A percentile compares a stretch with the other conserved stretches of the same genome.
These are phyloP conservation scores for Andricus quercusramuli DNA, from an alignment of 2,888 invertebrate genomes.

Conservation along the genomic window DNA sequence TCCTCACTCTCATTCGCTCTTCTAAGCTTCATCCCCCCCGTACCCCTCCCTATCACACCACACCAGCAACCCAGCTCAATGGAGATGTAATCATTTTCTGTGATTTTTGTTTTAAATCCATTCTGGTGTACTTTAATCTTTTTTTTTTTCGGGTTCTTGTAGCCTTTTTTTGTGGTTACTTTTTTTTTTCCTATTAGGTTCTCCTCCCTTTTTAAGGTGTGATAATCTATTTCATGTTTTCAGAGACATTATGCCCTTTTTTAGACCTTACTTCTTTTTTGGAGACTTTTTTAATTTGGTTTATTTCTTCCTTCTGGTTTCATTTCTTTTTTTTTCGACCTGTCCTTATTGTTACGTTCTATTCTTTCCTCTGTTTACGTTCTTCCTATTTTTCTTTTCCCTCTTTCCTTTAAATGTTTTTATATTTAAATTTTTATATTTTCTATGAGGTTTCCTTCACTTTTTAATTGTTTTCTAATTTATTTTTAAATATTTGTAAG, in stretches of 20 bases:
- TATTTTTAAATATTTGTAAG: no score
- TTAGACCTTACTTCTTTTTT: no score
- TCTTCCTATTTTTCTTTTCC: no score
- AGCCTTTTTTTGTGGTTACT: background rate
- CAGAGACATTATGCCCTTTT: background rate
- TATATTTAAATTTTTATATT: no score
- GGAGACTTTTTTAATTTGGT: background rate
- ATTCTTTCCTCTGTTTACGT: no score
- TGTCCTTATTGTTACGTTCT: no score
- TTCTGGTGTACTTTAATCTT: background rate
- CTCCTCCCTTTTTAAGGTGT: background rate
- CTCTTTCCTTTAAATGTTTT: no score
- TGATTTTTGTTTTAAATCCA: background rate
- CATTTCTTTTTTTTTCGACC: no score
- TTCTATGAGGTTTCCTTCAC: no score
- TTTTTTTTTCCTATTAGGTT: no score
- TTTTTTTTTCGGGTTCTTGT: conserved; percentile 2
- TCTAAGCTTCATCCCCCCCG: conserved; percentile 41
- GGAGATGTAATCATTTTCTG: conserved; percentile 39
- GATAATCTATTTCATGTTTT: background rate
- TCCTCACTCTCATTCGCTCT: conserved; percentile 28
- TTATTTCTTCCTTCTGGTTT: no score
- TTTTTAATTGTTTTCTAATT: no score
- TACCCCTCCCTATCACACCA: conserved; percentile 41
- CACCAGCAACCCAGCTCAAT: conserved; percentile 38